Base-by-base conservation (phyloP, 2,888 invertebrate species). In the Synanthedon tipuliformis region DNA sequence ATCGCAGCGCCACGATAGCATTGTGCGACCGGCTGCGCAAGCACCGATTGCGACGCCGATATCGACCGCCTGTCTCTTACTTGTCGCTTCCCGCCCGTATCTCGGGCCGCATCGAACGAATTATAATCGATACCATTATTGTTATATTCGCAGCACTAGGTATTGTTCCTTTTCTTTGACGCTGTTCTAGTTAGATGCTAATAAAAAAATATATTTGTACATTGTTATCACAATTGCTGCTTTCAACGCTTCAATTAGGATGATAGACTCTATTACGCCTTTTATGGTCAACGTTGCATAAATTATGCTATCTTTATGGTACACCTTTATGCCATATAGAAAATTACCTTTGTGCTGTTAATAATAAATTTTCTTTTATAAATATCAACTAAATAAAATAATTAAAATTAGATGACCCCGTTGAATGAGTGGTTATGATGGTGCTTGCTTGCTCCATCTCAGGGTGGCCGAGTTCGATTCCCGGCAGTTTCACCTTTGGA, bases 101-200 rank as follows among this genome's bases (percentile, higher is more conserved):
- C 86, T 73, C 74, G 58, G 60, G 70, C 74, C 74, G 76, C 75
- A 86, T 87, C 86, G 81, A 84, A 87, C 86, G 86, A 87, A 87
- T 87, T 87, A 87, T 87, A 85, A 86, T 83, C 86, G 86, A 87
- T 85, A 85, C 86, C 84, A 86, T 85, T 87, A 87, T 87, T 86
- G 86, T 86, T 83, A 85, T 82, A 85, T 81, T 77, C 75, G 66
- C 16, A 78, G 73, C 71, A 72, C 81, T 80, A n/a, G n/a, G n/a
- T n/a, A 81, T 84, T 85, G 81, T 84, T 78, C 71, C 65, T 45
- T 45, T 45, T 45, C 45, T 45, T 45, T 45, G 45, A 45, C 45
- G 45, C 45, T 45, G 45, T 13, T 45, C 45, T 45, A 45, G 45
- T 45, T 45, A 45, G 12, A 45, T 13, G 13, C n/a, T 45, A 45